phyloP scores from a whole-genome alignment of 2,888 invertebrate genomes.

The Cataglyphis cursor region DNA sequence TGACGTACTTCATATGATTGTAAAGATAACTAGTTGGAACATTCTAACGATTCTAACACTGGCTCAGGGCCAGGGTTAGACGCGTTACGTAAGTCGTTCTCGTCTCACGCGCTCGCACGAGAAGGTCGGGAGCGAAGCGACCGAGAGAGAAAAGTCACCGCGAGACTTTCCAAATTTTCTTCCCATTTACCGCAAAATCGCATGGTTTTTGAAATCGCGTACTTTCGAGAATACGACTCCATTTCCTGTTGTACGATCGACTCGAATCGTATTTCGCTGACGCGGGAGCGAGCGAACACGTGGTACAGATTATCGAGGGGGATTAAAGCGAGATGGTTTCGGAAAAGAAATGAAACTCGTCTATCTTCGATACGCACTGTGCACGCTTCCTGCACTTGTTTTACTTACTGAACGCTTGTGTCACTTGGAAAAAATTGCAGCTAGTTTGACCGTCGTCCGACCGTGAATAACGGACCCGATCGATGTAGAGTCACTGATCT shows the following conservation, averaged over 20 bases:
- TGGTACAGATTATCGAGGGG: not conserved
- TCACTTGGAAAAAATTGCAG: not conserved
- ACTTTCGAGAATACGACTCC: not conserved
- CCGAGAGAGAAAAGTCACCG: not conserved
- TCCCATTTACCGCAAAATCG: not conserved
- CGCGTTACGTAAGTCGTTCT: slow-evolving; percentile 77
- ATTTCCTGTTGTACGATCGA: not conserved
- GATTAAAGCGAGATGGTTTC: not conserved
- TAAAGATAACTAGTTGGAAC: slow-evolving; percentile 20
- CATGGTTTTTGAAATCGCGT: not conserved
- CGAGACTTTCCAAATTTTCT: not conserved
- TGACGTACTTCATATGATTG: not conserved
- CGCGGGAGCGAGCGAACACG: not conserved
- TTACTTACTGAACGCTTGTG: slow-evolving; percentile 9
- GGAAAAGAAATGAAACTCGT: not conserved
- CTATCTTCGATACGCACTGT: not conserved
- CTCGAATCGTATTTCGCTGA: not conserved
- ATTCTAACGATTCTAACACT: slow-evolving; percentile 55
- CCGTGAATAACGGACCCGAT: slow-evolving; percentile 77
- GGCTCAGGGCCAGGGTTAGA: slow-evolving; percentile 74
- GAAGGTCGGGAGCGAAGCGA: slow-evolving; percentile 44
- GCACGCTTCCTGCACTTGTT: not conserved
- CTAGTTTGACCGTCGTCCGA: slow-evolving; percentile 64
- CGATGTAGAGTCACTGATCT: slow-evolving; percentile 70
- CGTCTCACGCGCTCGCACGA: slow-evolving; percentile 31